Conservation (phyloP, 2,113 vertebrate genomes). For the Pavo muticus region DNA sequence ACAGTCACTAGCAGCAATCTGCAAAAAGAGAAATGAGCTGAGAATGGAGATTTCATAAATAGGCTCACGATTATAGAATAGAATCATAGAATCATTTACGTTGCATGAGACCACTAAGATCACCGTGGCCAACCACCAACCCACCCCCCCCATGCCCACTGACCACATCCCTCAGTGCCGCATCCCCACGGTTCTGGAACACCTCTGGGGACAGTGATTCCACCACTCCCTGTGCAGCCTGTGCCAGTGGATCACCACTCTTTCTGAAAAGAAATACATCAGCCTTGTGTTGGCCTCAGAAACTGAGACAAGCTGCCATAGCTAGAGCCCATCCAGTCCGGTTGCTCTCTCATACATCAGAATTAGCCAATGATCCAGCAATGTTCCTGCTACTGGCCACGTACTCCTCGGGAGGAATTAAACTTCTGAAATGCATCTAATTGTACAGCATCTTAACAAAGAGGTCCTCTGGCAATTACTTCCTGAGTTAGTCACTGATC, state of each 20-base stretch:
- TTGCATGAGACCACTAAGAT: no score
- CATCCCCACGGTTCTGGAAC: no score
- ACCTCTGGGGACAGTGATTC: no score
- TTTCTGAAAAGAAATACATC: no score
- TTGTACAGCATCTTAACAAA: slow-evolving; percentile 53
- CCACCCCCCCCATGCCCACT: no score
- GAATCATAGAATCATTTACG: no score
- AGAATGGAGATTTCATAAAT: not conserved
- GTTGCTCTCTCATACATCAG: not conserved
- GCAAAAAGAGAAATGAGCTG: not conserved
- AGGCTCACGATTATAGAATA: not conserved
- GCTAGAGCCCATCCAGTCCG: not conserved
- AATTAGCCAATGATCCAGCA: not conserved
- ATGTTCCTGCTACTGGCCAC: not conserved
- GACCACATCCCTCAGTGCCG: no score
- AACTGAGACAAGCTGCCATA: not conserved
- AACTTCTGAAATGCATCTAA: slow-evolving; percentile 19
- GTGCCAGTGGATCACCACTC: no score
- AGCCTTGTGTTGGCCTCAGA: not conserved
- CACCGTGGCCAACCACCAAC: no score
- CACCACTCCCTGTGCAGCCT: no score
- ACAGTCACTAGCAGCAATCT: not conserved
- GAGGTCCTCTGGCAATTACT: slow-evolving; percentile 60
- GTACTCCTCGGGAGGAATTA: not conserved
- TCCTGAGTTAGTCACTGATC: slow-evolving; percentile 65